phyloP scores from a whole-genome alignment of 2,888 invertebrate genomes.

The Bursaphelenchus okinawaensis region DNA sequence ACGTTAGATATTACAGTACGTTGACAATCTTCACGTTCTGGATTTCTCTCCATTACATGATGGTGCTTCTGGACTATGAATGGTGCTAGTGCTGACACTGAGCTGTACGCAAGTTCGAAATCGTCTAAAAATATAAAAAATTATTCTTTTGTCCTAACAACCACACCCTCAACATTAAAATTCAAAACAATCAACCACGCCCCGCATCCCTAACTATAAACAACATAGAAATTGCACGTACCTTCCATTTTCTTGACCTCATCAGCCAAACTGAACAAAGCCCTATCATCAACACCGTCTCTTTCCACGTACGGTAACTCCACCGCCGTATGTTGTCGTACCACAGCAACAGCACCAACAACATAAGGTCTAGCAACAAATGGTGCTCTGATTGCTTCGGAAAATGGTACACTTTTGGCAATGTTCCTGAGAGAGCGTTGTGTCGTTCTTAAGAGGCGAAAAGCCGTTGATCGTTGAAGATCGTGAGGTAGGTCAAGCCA shows the following conservation, averaged over 20 bases:
- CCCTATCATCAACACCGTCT: constrained; percentile 3
- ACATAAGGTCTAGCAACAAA: constrained; percentile 2
- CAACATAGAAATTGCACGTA: no score
- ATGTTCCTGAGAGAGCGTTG: neutral
- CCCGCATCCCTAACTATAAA: neutral
- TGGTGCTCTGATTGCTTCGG: neutral
- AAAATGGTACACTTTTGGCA: neutral
- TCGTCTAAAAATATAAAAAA: neutral
- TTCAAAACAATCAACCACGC: neutral
- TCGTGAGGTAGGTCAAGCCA: constrained; percentile 13
- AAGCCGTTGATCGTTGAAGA: neutral
- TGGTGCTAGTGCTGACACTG: neutral
- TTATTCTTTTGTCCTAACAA: neutral
- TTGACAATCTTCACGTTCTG: constrained; percentile 1
- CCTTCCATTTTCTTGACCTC: constrained; percentile 13
- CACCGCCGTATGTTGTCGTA: neutral
- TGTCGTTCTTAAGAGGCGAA: neutral
- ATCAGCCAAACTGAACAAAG: constrained; percentile 18
- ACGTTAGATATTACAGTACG: constrained; percentile 4
- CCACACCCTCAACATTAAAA: neutral
- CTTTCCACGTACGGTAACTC: constrained; percentile 21
- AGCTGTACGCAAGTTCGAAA: neutral
- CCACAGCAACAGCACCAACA: constrained; percentile 1
- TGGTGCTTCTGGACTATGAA: neutral
- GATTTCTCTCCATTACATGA: neutral